Evolutionary conservation across 2,888 invertebrate species (phyloP).

Genomic region (Ochlodes sylvanus): DNA sequence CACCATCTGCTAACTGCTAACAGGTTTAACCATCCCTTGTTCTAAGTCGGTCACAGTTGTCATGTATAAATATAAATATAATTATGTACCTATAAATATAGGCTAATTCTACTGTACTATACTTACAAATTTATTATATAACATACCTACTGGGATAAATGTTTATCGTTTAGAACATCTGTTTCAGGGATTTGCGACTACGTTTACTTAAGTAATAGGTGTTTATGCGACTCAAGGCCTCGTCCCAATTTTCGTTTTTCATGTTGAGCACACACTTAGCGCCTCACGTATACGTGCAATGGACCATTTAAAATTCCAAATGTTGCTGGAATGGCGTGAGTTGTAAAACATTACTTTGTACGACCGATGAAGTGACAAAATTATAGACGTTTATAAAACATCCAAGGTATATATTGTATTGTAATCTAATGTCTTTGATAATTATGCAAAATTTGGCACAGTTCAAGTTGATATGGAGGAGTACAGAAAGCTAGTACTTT

Average conservation of each 20-base stretch:
- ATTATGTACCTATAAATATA: no score
- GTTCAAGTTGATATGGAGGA: no score
- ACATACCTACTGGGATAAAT: background rate
- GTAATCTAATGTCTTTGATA: no score
- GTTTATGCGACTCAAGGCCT: conserved; percentile 22
- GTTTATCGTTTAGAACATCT: conserved; percentile 3
- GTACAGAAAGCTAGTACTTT: no score
- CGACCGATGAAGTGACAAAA: background rate
- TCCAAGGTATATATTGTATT: no score
- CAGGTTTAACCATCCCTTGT: no score
- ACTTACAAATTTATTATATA: background rate
- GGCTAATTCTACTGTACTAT: no score
- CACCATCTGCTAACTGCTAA: no score
- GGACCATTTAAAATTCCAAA: conserved; percentile 27
- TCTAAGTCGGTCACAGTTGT: no score
- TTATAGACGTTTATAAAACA: background rate
- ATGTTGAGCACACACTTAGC: conserved; percentile 29
- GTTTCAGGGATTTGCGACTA: conserved; percentile 1
- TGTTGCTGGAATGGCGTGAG: conserved; percentile 1
- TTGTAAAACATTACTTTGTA: conserved; percentile 8
- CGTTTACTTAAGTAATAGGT: conserved; percentile 24
- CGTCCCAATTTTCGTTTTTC: conserved; percentile 33
- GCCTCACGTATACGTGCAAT: conserved; percentile 31
- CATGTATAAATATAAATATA: no score
- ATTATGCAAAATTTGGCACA: no score